Percentiles rank a stretch among this genome's conserved stretches.
Conservation (phyloP, 2,888 invertebrate species). For the Catocala fraxini region DNA sequence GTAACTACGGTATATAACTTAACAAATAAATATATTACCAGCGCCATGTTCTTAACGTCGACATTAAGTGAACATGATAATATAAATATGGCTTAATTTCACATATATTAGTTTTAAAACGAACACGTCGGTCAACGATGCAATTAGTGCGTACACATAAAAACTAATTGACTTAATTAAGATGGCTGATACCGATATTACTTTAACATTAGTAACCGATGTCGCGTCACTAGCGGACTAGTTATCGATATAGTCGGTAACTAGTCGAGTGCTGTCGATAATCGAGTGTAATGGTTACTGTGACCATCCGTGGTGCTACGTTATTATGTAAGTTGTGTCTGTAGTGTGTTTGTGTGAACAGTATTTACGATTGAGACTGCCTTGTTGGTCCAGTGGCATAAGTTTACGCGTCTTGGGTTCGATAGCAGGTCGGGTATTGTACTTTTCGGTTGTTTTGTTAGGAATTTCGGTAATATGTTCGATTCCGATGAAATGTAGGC, state of each 20-base stretch:
- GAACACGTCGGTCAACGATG: conserved; percentile 33
- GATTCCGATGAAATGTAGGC: no score
- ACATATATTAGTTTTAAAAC: conserved; percentile 22
- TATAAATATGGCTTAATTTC: conserved; percentile 34
- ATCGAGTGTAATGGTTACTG: conserved; percentile 24
- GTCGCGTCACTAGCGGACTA: conserved; percentile 40
- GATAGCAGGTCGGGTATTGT: no score
- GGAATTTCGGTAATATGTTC: no score
- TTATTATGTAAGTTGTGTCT: conserved; percentile 31
- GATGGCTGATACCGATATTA: conserved; percentile 40
- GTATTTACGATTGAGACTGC: no score
- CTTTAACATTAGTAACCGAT: conserved; percentile 40
- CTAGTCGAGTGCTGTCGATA: conserved; percentile 17
- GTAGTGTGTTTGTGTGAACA: no score
- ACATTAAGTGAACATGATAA: not conserved
- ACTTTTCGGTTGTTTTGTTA: no score
- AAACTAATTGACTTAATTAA: conserved; percentile 48
- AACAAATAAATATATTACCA: not conserved
- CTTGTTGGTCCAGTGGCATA: no score
- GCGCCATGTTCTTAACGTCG: conserved; percentile 19
- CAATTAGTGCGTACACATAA: conserved; percentile 40
- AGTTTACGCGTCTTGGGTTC: no score
- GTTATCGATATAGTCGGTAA: conserved; percentile 37
- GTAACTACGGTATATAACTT: not conserved
- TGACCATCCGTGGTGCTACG: conserved; percentile 30